phyloP scores from a whole-genome alignment of 2,113 vertebrate genomes.

The Bos taurus region ARS-UCD2.0 NC_037336.1:22117001-22117500 shows the following conservation, averaged over 20 bases:
- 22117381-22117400: neutral
- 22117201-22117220: neutral
- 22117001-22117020: neutral
- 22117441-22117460: too few relatives aligned
- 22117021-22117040: neutral
- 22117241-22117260: neutral
- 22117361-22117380: neutral
- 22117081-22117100: neutral
- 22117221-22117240: neutral
- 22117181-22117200: neutral
- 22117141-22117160: neutral
- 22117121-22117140: neutral
- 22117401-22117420: too few relatives aligned
- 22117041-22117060: neutral
- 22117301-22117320: neutral
- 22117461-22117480: too few relatives aligned
- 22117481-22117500: too few relatives aligned
- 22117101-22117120: accelerated
- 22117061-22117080: neutral
- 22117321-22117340: neutral
- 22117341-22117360: neutral
- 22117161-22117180: neutral
- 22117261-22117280: neutral
- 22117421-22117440: too few relatives aligned
- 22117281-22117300: neutral